Evolutionary conservation across 1,140 invertebrate genomes (phyloP), one percentile per base, ranked within the genome.

Genomic region (Calephelis virginiensis): DNA sequence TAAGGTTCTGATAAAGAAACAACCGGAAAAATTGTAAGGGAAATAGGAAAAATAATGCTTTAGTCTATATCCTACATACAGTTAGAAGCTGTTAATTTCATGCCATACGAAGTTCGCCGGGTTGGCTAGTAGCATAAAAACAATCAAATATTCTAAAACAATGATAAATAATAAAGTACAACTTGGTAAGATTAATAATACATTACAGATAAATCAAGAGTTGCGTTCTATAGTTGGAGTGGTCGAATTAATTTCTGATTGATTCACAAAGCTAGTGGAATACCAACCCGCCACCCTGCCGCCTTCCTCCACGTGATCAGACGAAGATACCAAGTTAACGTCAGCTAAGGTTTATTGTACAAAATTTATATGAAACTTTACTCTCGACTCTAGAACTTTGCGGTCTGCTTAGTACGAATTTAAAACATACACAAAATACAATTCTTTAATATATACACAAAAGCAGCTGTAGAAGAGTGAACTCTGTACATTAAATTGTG

Each of bases 361-460:
- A 83, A 88, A 88, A 90, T 89, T 83, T 89, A 89, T 89, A 89
- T 85, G 73, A 88, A 89, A 88, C 83, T 89, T 87, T 81, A 78
- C 78, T 81, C 74, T 70, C 69, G 62, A 77, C 68, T 80, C 67
- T 67, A 45, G 7, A 59, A 61, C 66, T 59, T 67, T 73, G 61
- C 80, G 68, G 82, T 14, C 50, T 80, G 46, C 13, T 13, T 77
- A 69, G 61, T 69, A n/a, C 70, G 77, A 81, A 61, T 72, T 48
- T 14, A 43, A 28, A 28, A 28, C 28, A 0, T 43, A 43, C 1
- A 43, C 6, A 7, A 43, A 8, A 43, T 8, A 8, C 5, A 43
- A 0, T 43, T 43, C 6, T 43, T 43, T 43, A 43, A 43, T 9
- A 0, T 8, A 43, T 8, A 43, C 6, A 43, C 40, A 0, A 1